phyloP scores from a whole-genome alignment of 2,113 vertebrate genomes.

The Petaurus breviceps region DNA sequence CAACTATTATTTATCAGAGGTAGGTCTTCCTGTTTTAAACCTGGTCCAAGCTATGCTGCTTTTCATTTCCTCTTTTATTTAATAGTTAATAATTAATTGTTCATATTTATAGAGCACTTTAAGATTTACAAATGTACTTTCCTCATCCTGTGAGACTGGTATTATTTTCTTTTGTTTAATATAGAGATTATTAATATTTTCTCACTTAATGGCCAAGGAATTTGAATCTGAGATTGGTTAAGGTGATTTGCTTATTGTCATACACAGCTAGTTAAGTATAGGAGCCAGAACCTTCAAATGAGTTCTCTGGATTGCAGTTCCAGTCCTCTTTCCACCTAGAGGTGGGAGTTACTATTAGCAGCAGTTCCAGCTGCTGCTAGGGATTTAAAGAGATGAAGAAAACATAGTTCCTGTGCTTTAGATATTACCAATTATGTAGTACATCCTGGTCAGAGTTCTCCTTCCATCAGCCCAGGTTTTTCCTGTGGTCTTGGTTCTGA shows the following conservation, averaged over 20 bases:
- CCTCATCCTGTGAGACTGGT: neutral
- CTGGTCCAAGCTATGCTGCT: neutral
- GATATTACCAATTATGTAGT: neutral
- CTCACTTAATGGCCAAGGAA: neutral
- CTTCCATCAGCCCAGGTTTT: neutral
- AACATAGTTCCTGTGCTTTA: neutral
- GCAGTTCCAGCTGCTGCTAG: neutral
- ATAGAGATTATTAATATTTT: neutral
- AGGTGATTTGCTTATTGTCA: neutral
- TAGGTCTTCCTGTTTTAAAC: neutral
- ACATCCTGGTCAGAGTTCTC: neutral
- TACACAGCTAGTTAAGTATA: neutral
- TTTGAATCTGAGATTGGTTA: neutral
- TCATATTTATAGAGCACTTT: neutral
- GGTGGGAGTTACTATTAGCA: neutral
- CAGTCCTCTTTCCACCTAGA: neutral
- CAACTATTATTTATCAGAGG: neutral
- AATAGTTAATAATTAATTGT: neutral
- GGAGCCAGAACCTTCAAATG: neutral
- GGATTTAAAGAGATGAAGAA: neutral
- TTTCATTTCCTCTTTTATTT: neutral
- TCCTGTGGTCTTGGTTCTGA: neutral
- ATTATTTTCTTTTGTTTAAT: neutral
- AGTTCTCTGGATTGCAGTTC: neutral
- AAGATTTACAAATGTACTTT: neutral